phyloP scores from a whole-genome alignment of 2,113 vertebrate species.

The Eleginops maclovinus region DNA sequence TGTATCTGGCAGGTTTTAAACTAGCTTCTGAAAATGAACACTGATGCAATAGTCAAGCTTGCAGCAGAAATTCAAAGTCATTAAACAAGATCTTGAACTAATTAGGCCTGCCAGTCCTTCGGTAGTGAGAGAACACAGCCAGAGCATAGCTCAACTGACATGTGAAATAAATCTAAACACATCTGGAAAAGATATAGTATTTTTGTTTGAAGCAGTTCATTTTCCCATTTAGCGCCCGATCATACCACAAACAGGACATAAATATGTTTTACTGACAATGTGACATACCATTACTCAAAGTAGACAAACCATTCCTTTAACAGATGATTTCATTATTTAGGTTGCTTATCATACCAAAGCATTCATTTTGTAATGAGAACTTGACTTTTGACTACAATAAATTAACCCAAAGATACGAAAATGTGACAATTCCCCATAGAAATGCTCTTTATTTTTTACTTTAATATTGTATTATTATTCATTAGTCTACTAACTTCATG shows the following conservation, averaged over 20 bases:
- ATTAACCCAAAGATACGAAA: neutral
- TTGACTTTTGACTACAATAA: neutral
- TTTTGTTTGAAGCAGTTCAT: neutral
- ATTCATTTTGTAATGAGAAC: neutral
- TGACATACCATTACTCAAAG: neutral
- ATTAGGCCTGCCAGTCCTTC: constrained; percentile 55
- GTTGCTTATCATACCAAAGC: neutral
- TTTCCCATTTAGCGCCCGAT: neutral
- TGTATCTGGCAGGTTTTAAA: constrained; percentile 41
- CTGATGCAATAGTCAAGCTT: constrained; percentile 65
- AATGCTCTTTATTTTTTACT: neutral
- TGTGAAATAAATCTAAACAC: constrained; percentile 12
- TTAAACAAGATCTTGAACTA: constrained; percentile 54
- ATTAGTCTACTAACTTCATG: neutral
- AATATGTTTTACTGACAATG: neutral
- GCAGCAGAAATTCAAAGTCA: constrained; percentile 59
- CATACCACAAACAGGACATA: neutral
- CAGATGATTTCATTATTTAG: neutral
- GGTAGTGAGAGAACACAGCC: constrained; percentile 16
- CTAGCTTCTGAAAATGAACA: constrained; percentile 60
- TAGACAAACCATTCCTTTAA: neutral
- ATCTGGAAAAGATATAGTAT: neutral
- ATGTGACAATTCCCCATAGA: neutral
- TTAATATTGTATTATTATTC: neutral
- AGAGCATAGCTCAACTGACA: neutral